Evolutionary conservation across 2,797 vertebrate genomes (phyloP).

Genomic region (Kryptolebias ocellatus): DNA sequence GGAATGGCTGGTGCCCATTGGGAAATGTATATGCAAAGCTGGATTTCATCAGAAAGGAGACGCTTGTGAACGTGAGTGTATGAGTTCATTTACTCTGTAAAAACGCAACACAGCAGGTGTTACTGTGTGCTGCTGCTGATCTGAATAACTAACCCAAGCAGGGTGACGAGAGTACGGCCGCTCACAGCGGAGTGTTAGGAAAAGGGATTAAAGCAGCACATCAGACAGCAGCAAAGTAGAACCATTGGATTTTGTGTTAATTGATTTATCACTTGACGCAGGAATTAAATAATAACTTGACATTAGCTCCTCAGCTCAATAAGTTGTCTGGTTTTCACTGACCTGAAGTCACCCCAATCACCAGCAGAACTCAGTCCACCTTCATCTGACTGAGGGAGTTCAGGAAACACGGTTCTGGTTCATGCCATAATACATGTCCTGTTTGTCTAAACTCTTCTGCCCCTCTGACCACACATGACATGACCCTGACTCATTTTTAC

Average conservation of each 20-base stretch:
- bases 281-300: slow-evolving; percentile 86
- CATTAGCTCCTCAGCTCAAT: slow-evolving; percentile 74
- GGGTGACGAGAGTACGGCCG: background rate
- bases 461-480: no score
- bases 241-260: slow-evolving; percentile 78
- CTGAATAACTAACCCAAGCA: no score
- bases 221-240: slow-evolving; percentile 64
- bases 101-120: no score
- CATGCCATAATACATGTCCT: slow-evolving; percentile 44
- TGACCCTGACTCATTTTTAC: no score
- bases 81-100: background rate
- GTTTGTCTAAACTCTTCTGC: background rate
- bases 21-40: slow-evolving; percentile 99
- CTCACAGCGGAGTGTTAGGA: slow-evolving; percentile 27
- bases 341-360: slow-evolving; percentile 82
- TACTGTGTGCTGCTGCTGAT: no score
- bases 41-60: slow-evolving; percentile 99
- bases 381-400: slow-evolving; percentile 64
- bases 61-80: slow-evolving; percentile 95
- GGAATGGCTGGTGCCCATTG: slow-evolving; percentile 99
- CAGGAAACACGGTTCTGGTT: background rate
- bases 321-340: slow-evolving; percentile 71
- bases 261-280: slow-evolving; percentile 85
- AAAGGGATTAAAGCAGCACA: slow-evolving; percentile 53
- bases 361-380: slow-evolving; percentile 76